Conservation (phyloP, 2,113 vertebrate genomes). For the Caranx ignobilis region DNA sequence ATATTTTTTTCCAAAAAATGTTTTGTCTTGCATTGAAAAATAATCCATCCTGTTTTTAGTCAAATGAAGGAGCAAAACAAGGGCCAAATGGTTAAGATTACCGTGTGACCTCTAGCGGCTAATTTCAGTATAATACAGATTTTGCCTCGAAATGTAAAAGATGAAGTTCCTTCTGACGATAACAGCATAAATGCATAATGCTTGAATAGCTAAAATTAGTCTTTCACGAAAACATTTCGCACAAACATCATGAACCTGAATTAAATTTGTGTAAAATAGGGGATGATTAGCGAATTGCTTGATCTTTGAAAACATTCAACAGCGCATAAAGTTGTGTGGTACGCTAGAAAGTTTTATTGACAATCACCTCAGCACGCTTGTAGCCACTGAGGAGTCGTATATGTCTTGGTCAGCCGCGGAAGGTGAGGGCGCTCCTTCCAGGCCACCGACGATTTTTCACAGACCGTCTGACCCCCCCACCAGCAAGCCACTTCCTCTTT, state of each 20-base stretch:
- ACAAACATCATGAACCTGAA: background rate
- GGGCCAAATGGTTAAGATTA: background rate
- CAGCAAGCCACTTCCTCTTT: slow-evolving; percentile 83
- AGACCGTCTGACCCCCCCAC: slow-evolving; percentile 73
- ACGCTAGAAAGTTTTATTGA: background rate
- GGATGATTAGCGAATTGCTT: background rate
- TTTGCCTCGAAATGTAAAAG: background rate
- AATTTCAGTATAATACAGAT: background rate
- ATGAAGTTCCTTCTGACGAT: background rate
- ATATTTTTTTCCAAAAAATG: slow-evolving; percentile 55
- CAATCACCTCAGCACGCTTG: background rate
- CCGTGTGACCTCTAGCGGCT: slow-evolving; percentile 61
- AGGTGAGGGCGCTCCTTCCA: slow-evolving; percentile 82
- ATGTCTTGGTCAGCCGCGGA: slow-evolving; percentile 58
- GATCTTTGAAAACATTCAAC: background rate
- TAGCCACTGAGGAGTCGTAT: background rate
- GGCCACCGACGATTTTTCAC: slow-evolving; percentile 63
- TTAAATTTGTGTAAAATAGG: accelerated
- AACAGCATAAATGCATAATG: background rate
- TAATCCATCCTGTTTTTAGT: background rate
- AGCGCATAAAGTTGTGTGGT: background rate
- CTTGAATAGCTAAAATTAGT: background rate
- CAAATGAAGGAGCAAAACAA: too few species aligned
- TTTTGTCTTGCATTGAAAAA: slow-evolving; percentile 20
- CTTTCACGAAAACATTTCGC: background rate